Conservation (phyloP, 2,888 invertebrate genomes). For the Epicampocera succincta region DNA sequence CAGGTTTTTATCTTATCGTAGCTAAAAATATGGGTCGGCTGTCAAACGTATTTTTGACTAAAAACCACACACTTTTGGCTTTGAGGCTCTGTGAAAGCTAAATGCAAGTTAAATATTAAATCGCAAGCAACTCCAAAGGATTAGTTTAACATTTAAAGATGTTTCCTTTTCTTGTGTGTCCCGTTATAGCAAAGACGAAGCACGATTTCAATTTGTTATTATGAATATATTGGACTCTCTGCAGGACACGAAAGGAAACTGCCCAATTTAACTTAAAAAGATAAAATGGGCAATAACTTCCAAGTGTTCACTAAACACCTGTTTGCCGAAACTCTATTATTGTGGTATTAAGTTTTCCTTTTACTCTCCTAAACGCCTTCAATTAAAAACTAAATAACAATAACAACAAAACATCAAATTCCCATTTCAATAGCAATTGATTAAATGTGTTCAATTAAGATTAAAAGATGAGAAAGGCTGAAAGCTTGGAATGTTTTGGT, state of each 20-base stretch:
- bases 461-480: conserved; percentile 59
- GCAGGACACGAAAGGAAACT: conserved; percentile 17
- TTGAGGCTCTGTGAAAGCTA: too few relatives aligned
- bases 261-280: background rate
- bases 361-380: conserved; percentile 61
- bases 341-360: background rate
- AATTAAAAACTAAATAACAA: conserved; percentile 32
- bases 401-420: conserved; percentile 39
- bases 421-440: conserved; percentile 58
- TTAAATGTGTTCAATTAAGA: conserved; percentile 57
- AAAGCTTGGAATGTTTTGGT: conserved; percentile 34
- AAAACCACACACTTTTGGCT: too few relatives aligned
- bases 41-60: too few relatives aligned
- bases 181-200: background rate
- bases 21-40: too few relatives aligned
- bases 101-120: too few relatives aligned
- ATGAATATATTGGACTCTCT: conserved; percentile 11
- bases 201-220: background rate
- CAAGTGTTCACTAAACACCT: conserved; percentile 48
- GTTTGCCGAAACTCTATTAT: conserved; percentile 34
- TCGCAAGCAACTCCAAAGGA: too few relatives aligned
- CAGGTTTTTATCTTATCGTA: too few relatives aligned
- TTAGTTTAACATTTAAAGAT: too few relatives aligned
- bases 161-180: too few relatives aligned
- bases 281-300: conserved; percentile 9